phyloP scores from a whole-genome alignment of 1,140 invertebrate genomes.

The Neodiprion virginianus region DNA sequence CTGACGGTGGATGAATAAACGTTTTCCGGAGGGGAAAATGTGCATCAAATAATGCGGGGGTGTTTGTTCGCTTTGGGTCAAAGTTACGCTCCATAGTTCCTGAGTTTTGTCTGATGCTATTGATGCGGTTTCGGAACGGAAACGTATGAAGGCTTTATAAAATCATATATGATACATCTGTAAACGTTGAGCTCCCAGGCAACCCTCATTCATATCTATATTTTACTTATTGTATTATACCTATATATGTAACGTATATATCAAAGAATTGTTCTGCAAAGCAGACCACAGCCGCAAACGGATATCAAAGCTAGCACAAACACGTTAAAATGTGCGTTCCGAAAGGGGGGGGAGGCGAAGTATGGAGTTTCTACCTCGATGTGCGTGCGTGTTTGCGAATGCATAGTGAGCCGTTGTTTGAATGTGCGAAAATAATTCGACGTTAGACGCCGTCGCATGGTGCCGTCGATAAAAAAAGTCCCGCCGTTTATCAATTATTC shows the following conservation, averaged over 20 bases:
- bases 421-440: too few species aligned
- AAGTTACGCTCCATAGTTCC: neutral
- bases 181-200: neutral
- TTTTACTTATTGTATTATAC: neutral
- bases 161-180: neutral
- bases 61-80: neutral
- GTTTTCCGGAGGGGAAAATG: too few species aligned
- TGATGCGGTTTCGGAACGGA: neutral
- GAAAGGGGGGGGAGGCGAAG: too few species aligned
- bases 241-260: neutral
- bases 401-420: neutral
- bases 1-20: too few species aligned
- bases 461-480: neutral
- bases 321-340: neutral
- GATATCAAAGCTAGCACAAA: slow-evolving; percentile 1
- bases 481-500: neutral
- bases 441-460: neutral
- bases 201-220: slow-evolving; percentile 1
- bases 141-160: neutral
- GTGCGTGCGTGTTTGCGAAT: neutral
- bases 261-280: neutral
- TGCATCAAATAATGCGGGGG: neutral
- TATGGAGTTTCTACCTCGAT: too few species aligned
- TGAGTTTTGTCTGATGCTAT: neutral
- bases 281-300: neutral